Conservation (phyloP, 2,113 vertebrate genomes). For the Toxotes chatareus region DNA sequence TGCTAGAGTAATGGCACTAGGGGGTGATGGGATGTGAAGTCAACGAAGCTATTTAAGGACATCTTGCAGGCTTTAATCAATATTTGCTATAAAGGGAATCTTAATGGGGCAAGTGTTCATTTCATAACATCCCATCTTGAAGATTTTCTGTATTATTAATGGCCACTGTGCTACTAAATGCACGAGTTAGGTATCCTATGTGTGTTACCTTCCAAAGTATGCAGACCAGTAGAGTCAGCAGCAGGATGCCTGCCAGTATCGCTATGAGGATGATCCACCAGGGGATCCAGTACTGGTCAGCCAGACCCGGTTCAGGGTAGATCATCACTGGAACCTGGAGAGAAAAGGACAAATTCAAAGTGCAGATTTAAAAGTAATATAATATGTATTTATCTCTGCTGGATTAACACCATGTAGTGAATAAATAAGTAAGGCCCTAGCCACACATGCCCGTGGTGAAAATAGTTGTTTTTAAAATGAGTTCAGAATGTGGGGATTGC, state of each 20-base stretch:
- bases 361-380: background rate
- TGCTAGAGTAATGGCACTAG: background rate
- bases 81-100: background rate
- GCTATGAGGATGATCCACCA: slow-evolving; percentile 96
- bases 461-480: background rate
- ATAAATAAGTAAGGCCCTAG: background rate
- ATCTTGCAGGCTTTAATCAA: background rate
- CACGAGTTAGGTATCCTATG: background rate
- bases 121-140: background rate
- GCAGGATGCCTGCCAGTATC: slow-evolving; percentile 87
- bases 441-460: background rate
- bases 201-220: slow-evolving; percentile 92
- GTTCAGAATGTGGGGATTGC: too few relatives aligned
- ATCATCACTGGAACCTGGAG: slow-evolving; percentile 90
- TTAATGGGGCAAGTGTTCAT: background rate
- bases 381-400: background rate
- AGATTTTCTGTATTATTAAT: background rate
- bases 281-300: slow-evolving; percentile 86
- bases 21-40: background rate
- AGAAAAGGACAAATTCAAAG: background rate
- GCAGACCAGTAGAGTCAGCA: slow-evolving; percentile 88
- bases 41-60: background rate
- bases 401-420: background rate
- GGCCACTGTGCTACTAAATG: background rate
- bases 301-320: slow-evolving; percentile 87